These are phyloP conservation scores for Silurus lanzhouensis DNA, from an alignment of 2,797 vertebrate genomes.

Conservation along the genomic window DNA sequence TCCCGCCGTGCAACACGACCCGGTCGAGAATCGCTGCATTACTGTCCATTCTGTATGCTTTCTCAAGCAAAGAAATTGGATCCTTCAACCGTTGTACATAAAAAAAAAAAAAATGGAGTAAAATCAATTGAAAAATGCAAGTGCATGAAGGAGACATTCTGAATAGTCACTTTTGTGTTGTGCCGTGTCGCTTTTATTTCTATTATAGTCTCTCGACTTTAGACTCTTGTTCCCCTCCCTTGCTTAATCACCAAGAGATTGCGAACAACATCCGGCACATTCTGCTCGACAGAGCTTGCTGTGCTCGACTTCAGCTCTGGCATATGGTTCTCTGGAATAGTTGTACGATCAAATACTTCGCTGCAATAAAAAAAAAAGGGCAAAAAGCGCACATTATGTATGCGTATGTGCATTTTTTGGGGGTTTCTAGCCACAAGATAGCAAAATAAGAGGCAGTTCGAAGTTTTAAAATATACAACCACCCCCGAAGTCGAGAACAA, in stretches of 20 bases:
- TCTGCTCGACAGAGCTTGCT: constrained; percentile 33
- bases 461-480: constrained; percentile 66
- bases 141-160: constrained; percentile 24
- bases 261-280: constrained; percentile 20
- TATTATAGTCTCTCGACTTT: constrained; percentile 25
- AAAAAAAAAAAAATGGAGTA: constrained; percentile 14
- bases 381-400: constrained; percentile 38
- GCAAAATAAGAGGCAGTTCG: constrained; percentile 58
- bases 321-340: constrained; percentile 41
- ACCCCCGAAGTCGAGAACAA: constrained; percentile 62
- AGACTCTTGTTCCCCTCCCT: constrained; percentile 19
- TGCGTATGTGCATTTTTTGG: constrained; percentile 1
- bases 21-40: not conserved
- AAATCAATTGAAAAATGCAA: constrained; percentile 46
- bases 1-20: not conserved
- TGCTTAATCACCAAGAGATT: constrained; percentile 35
- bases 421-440: constrained; percentile 39
- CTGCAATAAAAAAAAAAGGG: constrained; percentile 35
- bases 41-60: constrained; percentile 13
- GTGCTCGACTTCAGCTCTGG: constrained; percentile 12
- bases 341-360: constrained; percentile 47
- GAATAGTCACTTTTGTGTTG: constrained; percentile 29
- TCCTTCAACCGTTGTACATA: constrained; percentile 10
- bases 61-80: constrained; percentile 32
- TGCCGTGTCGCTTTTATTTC: constrained; percentile 26